Evolutionary conservation across 2,797 vertebrate species (phyloP), one percentile per base, ranked within the genome.

Genomic region (Crenuchus spilurus): DNA sequence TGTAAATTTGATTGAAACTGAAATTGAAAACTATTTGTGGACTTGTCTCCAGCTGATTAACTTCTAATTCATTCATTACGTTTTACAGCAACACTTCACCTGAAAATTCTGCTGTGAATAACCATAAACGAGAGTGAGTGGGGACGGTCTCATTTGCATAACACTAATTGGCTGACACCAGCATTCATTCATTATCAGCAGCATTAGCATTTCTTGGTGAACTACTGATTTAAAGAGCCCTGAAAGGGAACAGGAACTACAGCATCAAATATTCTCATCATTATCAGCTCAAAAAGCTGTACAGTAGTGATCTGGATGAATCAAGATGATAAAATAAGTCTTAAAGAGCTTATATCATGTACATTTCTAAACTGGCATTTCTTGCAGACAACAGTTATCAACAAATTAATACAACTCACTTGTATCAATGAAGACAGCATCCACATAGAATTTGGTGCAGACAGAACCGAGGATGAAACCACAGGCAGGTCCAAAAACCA

Each of bases 371-470:
- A 41, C 28, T 39, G 55, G 57, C 3, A 18, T 39, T 9, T 14
- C 33, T 22, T 39, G 16, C 20, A 61, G 10, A 39, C 4, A 24
- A 4, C 4, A 1, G 0, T 1, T 8, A 69, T n/a, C 11, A 2
- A 8, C 6, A 35, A 54, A 20, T 55, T n/a, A n/a, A 1, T 46
- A 9, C 11, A 72, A 85, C 95, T 95, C 91, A 99, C 98, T 93
- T 82, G 93, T 95, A 84, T 99, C 94, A 10, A 98, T 97, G 92
- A 99, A 98, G 88, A 98, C 89, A 0, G 95, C 95, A 41, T 99
- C 97, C 90, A 99, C 98, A 0, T 99, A 99, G 89, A 96, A 96
- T 89, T 98, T 99, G 81, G 98, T 99, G 92, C 97, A 99, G 90
- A 99, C 88, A 13, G 98, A 99, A 77, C 98, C 98, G 73, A 99